A percentile compares a stretch with the other conserved stretches of the same genome.
Evolutionary conservation across 2,113 vertebrate species (phyloP).

Genomic region (Pelodiscus sinensis): DNA sequence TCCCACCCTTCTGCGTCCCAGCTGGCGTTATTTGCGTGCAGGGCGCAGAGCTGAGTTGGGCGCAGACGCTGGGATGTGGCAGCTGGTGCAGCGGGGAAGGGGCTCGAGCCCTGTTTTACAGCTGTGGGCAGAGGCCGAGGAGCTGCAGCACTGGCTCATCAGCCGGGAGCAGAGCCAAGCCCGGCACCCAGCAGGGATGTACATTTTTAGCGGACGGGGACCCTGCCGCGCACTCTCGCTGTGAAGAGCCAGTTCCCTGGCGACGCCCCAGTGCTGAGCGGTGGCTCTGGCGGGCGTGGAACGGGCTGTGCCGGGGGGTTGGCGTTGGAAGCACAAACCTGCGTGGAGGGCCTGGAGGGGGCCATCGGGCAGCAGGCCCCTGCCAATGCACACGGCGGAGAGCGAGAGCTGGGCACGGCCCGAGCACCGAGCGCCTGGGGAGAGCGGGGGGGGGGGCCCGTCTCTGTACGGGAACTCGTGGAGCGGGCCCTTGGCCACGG

Average conservation of each 20-base stretch:
- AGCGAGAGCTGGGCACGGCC: background rate
- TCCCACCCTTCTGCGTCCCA: background rate
- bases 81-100: background rate
- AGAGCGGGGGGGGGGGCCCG: too few species aligned
- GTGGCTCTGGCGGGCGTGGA: background rate
- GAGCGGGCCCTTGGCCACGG: background rate
- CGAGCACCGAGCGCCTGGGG: background rate
- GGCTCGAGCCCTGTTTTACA: fast-evolving
- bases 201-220: fast-evolving
- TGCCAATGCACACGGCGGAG: background rate
- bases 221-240: background rate
- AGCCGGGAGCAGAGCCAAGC: fast-evolving
- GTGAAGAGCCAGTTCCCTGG: background rate
- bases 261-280: background rate
- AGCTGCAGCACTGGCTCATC: fast-evolving
- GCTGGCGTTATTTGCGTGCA: fast-evolving
- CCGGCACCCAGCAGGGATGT: fast-evolving
- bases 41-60: background rate
- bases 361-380: background rate
- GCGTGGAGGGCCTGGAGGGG: background rate
- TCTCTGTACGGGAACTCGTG: background rate
- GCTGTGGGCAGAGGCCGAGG: background rate
- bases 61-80: background rate
- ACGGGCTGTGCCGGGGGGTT: background rate
- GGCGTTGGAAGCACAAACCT: fast-evolving